A percentile compares a stretch with the other conserved stretches of the same genome.
Conservation (phyloP, 2,888 invertebrate species). For the Galerucella calmariensis region DNA sequence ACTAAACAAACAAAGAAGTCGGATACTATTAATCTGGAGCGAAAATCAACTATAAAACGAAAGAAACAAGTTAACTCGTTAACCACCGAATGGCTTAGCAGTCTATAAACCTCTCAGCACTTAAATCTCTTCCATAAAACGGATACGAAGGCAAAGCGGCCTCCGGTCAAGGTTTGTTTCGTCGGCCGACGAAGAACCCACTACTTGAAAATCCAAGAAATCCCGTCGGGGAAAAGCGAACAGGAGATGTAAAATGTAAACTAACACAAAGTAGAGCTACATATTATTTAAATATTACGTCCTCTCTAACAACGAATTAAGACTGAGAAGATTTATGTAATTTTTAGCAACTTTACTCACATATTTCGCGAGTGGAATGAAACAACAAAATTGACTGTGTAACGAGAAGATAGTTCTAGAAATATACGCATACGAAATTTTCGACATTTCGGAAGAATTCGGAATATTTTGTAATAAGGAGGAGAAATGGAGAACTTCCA, state of each 20-base stretch:
- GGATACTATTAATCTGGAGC: not conserved
- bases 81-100: constrained; percentile 29
- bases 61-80: constrained; percentile 27
- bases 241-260: no score
- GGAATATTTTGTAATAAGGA: no score
- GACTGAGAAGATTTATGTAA: no score
- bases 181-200: constrained; percentile 3
- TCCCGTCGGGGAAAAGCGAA: not conserved
- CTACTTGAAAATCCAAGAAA: constrained; percentile 19
- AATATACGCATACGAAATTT: no score
- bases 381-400: no score
- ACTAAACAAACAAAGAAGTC: no score
- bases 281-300: not conserved
- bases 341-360: no score
- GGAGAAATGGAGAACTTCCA: no score
- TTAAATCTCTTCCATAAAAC: constrained; percentile 20
- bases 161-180: constrained; percentile 26
- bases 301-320: not conserved
- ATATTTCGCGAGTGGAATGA: no score
- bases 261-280: not conserved
- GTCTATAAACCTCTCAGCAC: constrained; percentile 32
- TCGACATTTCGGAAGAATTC: no score
- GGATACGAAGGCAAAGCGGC: constrained; percentile 1
- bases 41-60: not conserved
- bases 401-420: no score